Percentiles rank a stretch among this genome's conserved stretches.
These are phyloP conservation scores for Lonchura striata DNA, from an alignment of 2,113 vertebrate genomes.

Conservation along the genomic window DNA sequence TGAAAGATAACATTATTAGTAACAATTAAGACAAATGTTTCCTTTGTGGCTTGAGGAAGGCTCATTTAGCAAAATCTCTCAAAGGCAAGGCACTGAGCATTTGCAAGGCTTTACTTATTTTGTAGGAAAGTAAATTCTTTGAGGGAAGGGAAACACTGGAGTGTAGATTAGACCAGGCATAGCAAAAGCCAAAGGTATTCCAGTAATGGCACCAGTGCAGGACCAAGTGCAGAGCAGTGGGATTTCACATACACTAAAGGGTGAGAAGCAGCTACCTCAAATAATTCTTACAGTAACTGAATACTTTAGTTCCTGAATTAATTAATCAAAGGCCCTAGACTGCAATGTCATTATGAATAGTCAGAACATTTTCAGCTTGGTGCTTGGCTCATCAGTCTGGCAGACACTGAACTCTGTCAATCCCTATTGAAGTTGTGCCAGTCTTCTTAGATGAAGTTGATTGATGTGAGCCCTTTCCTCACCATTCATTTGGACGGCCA, in stretches of 20 bases:
- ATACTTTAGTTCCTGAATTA: slow-evolving; percentile 50
- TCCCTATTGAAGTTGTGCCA: slow-evolving; percentile 61
- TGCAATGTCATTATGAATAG: slow-evolving; percentile 62
- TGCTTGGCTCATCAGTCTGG: slow-evolving; percentile 61
- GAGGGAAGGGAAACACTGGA: background rate
- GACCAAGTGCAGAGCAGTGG: background rate
- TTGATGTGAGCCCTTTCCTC: slow-evolving; percentile 58
- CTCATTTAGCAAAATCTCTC: slow-evolving; percentile 53
- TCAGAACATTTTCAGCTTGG: slow-evolving; percentile 57
- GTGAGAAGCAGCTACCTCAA: background rate
- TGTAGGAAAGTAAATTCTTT: background rate
- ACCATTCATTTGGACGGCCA: slow-evolving; percentile 65
- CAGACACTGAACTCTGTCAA: slow-evolving; percentile 52
- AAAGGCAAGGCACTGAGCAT: background rate
- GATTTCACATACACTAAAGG: background rate
- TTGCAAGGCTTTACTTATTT: slow-evolving; percentile 33
- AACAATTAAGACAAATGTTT: slow-evolving; percentile 63
- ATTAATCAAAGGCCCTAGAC: slow-evolving; percentile 52
- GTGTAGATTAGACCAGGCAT: background rate
- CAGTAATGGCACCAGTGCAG: background rate
- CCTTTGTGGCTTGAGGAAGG: slow-evolving; percentile 13
- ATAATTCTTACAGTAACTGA: slow-evolving; percentile 18
- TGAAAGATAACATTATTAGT: slow-evolving; percentile 54
- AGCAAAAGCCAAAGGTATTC: background rate
- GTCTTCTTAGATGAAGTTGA: slow-evolving; percentile 56